Conservation (phyloP, 2,797 vertebrate species). For the Alosa sapidissima region DNA sequence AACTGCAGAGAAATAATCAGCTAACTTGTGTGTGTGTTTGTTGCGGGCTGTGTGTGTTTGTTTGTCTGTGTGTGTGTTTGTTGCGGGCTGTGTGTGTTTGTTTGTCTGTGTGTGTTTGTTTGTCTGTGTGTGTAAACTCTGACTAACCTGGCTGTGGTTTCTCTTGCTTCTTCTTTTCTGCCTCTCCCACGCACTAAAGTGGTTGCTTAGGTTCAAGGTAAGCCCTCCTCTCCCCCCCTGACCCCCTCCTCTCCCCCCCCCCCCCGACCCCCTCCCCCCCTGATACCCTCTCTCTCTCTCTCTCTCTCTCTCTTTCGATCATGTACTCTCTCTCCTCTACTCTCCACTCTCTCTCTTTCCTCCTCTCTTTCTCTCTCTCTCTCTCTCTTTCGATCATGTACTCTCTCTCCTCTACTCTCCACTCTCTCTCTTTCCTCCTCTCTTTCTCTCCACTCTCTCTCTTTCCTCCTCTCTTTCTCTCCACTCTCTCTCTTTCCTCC, state of each 20-base stretch:
- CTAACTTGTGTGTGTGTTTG: conserved; percentile 30
- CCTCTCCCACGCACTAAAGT: conserved; percentile 88
- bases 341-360: too few relatives aligned
- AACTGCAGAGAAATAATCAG: conserved; percentile 3
- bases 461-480: not conserved
- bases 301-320: too few relatives aligned
- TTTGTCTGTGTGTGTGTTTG: conserved; percentile 31
- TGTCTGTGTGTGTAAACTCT: conserved; percentile 52
- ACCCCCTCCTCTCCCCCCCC: not conserved
- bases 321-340: too few relatives aligned
- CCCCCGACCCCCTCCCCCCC: not conserved
- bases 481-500: too few relatives aligned
- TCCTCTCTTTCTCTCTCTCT: not conserved
- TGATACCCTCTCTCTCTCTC: too few relatives aligned
- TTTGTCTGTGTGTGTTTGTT: conserved; percentile 30
- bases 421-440: not conserved
- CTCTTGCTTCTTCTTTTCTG: conserved; percentile 78
- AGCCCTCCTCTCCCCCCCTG: conserved; percentile 66
- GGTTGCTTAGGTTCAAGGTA: conserved; percentile 99
- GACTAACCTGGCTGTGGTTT: conserved; percentile 85
- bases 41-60: not conserved
- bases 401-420: too few relatives aligned
- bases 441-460: not conserved
- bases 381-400: too few relatives aligned
- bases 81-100: conserved; percentile 34